phyloP scores from a whole-genome alignment of 2,888 invertebrate species.

The Habrosyne pyritoides region DNA sequence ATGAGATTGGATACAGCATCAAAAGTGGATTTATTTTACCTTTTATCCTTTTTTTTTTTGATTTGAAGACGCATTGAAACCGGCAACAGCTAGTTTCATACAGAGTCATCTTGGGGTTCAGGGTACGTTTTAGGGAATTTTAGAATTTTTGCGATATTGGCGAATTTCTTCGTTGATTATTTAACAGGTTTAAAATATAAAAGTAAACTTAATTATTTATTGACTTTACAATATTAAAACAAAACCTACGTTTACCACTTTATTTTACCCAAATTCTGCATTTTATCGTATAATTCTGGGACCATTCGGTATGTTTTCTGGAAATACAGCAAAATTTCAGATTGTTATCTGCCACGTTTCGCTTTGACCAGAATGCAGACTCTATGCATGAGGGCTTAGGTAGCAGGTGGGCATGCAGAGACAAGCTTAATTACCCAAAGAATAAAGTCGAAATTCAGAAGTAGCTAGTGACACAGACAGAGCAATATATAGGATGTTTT shows the following conservation, averaged over 20 bases:
- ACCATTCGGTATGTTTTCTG: background rate
- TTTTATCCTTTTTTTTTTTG: too few relatives aligned
- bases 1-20: too few relatives aligned
- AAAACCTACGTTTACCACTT: background rate
- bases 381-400: constrained; percentile 3
- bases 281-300: background rate
- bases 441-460: background rate
- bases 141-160: too few relatives aligned
- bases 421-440: constrained; percentile 18
- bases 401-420: background rate
- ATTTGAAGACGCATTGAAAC: too few relatives aligned
- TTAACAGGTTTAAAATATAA: too few relatives aligned
- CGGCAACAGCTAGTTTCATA: too few relatives aligned
- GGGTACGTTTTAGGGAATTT: too few relatives aligned
- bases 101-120: too few relatives aligned
- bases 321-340: background rate
- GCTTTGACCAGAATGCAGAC: background rate
- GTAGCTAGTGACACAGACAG: constrained; percentile 29
- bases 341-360: background rate
- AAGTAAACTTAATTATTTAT: too few relatives aligned
- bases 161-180: too few relatives aligned
- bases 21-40: too few relatives aligned
- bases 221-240: too few relatives aligned
- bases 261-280: background rate
- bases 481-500: constrained; percentile 54